Evolutionary conservation across 1,140 invertebrate genomes (phyloP), one percentile per base, ranked within the genome.

Genomic region (Dermatophagoides farinae): DNA sequence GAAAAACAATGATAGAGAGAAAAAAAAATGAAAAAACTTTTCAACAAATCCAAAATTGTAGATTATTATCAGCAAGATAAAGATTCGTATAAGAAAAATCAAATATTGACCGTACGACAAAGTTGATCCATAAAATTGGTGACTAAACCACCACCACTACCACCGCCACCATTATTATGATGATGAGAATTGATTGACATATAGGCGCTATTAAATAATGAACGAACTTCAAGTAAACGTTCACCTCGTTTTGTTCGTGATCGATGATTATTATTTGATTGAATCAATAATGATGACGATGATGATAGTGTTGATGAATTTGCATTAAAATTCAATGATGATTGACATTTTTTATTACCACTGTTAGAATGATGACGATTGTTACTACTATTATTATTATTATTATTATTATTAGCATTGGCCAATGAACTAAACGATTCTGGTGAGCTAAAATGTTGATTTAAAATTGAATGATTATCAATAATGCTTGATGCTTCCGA

Each of bases 401-500:
- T 43, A 12, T 12, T 14, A 52, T 52, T 20, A 12, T 10, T 43
- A 12, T 12, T 14, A 52, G 4, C 11, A 12, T 52, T 52, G 23
- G 23, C 11, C 20, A 52, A n/a, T 14, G 53, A 55, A n/a, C 12
- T 55, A 22, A 55, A 25, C 14, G 53, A 55, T n/a, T 55, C 53
- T n/a, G 53, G 53, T 22, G 53, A 55, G 39, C 53, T 55, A 23
- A 55, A 55, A 14, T 55, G 53, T 31, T 31, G 31, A 55, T 55
- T 55, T 12, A 23, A 55, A 18, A 55, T 12, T 18, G n/a, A 20
- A 44, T 39, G 23, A 20, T 31, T n/a, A 14, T 75, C 79, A 54
- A 78, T 73, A 41, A 81, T 69, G 64, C 79, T 81, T 16, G 80
- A 80, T 12, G 79, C 79, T 31, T 78, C 79, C 6, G 79, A 78